Percentiles rank a stretch among this genome's conserved stretches.
Evolutionary conservation across 2,113 vertebrate genomes (phyloP).

Genomic region (Eudyptes chrysolophus): DNA sequence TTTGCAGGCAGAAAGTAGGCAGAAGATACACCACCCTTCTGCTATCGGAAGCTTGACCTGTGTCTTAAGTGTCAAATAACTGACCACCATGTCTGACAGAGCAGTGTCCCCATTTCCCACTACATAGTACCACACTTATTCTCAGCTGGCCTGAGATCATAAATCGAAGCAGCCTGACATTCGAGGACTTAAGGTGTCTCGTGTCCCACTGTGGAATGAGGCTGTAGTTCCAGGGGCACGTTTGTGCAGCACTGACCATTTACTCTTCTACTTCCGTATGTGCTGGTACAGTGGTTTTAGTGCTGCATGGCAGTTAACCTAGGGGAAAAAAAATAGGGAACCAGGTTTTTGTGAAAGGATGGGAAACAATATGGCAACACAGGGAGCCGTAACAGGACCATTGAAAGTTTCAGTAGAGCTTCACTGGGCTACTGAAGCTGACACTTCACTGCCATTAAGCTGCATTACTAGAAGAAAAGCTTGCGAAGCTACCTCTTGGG

Average conservation of each 20-base stretch:
- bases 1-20: not conserved
- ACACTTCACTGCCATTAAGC: not conserved
- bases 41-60: not conserved
- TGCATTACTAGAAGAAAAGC: not conserved
- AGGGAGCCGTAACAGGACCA: not conserved
- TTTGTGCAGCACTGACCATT: not conserved
- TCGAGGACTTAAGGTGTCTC: not conserved
- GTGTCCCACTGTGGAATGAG: not conserved
- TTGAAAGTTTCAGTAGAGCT: not conserved
- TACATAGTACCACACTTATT: not conserved
- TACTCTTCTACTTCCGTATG: not conserved
- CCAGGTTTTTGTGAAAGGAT: not conserved
- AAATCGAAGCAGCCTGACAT: not conserved
- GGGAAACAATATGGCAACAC: too few species aligned
- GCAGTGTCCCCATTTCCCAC: not conserved
- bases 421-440: not conserved
- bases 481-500: not conserved
- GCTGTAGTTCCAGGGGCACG: not conserved
- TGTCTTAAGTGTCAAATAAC: not conserved
- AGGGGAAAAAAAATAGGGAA: not conserved
- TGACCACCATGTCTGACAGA: not conserved
- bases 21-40: not conserved
- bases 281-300: not conserved
- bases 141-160: not conserved
- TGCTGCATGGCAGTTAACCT: not conserved